Conservation (phyloP, 64 coral and sea anemone species). For the Catalaphyllia jardinei region DNA sequence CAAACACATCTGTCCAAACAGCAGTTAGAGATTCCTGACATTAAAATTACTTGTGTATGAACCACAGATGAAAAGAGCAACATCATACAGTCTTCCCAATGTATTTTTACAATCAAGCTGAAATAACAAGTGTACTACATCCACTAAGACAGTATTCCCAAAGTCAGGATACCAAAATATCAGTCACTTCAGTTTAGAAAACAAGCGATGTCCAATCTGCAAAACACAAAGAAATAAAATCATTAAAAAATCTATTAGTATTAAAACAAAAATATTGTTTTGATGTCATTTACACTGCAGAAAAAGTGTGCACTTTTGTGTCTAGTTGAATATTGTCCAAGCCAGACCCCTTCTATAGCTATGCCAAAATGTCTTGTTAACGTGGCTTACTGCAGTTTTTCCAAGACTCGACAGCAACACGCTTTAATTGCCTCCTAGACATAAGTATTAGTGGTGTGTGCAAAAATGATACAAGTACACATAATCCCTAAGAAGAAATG, state of each 20-base stretch:
- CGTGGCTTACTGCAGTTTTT: too few relatives aligned
- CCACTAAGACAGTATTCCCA: too few relatives aligned
- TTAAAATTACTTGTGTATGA: conserved; percentile 1
- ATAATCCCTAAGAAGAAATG: too few relatives aligned
- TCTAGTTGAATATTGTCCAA: too few relatives aligned
- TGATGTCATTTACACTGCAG: too few relatives aligned
- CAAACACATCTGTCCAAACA: conserved; percentile 6
- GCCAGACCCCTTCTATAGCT: too few relatives aligned
- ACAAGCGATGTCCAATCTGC: conserved; percentile 77
- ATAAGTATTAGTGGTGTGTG: too few relatives aligned
- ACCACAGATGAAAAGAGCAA: neutral
- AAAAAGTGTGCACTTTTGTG: neutral
- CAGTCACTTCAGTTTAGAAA: conserved; percentile 80
- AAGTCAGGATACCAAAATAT: conserved; percentile 10
- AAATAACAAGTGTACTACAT: conserved; percentile 6
- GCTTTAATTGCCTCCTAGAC: too few relatives aligned
- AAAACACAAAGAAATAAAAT: conserved; percentile 3
- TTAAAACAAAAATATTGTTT: neutral
- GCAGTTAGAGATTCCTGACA: neutral
- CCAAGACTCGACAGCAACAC: too few relatives aligned
- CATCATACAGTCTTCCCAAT: neutral
- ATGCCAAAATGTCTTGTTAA: too few relatives aligned
- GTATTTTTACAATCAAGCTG: conserved; percentile 20
- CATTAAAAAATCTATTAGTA: neutral
- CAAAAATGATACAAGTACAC: too few relatives aligned